phyloP scores from a whole-genome alignment of 2,888 invertebrate genomes.

The Papilio demoleus region DNA sequence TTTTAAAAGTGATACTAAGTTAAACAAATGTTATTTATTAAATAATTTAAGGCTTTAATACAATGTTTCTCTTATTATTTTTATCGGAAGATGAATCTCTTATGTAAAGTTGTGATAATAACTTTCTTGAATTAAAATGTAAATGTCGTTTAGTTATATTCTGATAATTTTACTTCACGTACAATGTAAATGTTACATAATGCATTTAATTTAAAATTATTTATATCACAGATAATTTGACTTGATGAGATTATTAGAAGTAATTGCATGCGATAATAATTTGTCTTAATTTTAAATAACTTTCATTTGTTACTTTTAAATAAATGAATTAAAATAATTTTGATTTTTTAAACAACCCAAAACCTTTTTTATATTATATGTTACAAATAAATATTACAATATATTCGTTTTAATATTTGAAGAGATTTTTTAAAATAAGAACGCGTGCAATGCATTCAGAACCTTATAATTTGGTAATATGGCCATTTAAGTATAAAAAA shows the following conservation, averaged over 20 bases:
- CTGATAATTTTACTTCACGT: neutral
- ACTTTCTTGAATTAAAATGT: neutral
- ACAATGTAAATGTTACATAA: neutral
- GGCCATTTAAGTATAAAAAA: too few species aligned
- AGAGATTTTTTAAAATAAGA: too few species aligned
- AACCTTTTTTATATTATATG: conserved; percentile 4
- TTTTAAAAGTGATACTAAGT: conserved; percentile 10
- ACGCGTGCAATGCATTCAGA: too few species aligned
- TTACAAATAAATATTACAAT: too few species aligned
- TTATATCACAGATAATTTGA: neutral
- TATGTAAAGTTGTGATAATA: neutral
- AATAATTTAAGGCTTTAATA: neutral
- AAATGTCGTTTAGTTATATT: too few species aligned
- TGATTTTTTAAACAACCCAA: conserved; percentile 33
- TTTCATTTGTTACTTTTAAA: conserved; percentile 9
- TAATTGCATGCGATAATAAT: conserved; percentile 7
- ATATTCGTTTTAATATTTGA: too few species aligned
- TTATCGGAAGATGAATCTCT: too few species aligned
- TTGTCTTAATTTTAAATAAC: neutral
- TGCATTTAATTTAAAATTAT: neutral
- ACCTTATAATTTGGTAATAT: too few species aligned
- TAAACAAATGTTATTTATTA: neutral
- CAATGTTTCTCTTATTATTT: neutral
- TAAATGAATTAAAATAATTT: conserved; percentile 26
- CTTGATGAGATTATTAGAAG: neutral